Evolutionary conservation across 2,888 invertebrate species (phyloP), one percentile per base, ranked within the genome.

Genomic region (Odontothrips loti): DNA sequence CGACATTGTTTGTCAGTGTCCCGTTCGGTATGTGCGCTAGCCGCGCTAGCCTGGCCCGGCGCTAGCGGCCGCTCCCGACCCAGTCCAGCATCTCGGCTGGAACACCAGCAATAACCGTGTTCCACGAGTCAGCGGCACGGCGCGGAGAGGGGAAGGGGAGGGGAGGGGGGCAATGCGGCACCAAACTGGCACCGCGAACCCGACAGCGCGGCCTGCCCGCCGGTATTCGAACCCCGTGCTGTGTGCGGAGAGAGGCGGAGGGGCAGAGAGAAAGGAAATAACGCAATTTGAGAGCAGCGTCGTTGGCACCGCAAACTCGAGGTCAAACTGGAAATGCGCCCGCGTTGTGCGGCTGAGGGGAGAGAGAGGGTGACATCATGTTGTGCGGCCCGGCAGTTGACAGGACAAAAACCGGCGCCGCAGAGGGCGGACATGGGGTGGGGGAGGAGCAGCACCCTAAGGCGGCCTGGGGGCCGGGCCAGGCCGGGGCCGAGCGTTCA

Each of bases 1-100:
- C 68, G 51, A 75, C 68, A 75, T 75, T 75, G 68, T 75, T 75
- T 75, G 68, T 75, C 68, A 75, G 23, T 27, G 68, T 75, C 68
- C 68, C 23, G 23, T 75, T 75, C 23, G 68, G 58, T 58, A 15
- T 58, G 58, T 58, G 58, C 12, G 2, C 3, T 2, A 43, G 58
- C 58, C 15, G 58, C 58, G 11, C 15, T 11, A 15, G 58, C 58
- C 17, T 1, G 15, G 1, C 51, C 6, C 15, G 15, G 1, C 15
- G 15, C 51, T 17, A 15, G 51, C 51, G 51, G 51, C 51, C 11
- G 15, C 51, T 43, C 6, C 34, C 3, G 34, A 43, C 34, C 34
- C 34, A 2, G 34, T 43, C 34, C 34, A 43, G 34, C 34, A 43
- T 43, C 34, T 43, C 34, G 34, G 34, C 34, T 43, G 34, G 34